These are phyloP conservation scores for Coilia nasus DNA, from an alignment of 2,797 vertebrate species.

Conservation along the genomic window DNA sequence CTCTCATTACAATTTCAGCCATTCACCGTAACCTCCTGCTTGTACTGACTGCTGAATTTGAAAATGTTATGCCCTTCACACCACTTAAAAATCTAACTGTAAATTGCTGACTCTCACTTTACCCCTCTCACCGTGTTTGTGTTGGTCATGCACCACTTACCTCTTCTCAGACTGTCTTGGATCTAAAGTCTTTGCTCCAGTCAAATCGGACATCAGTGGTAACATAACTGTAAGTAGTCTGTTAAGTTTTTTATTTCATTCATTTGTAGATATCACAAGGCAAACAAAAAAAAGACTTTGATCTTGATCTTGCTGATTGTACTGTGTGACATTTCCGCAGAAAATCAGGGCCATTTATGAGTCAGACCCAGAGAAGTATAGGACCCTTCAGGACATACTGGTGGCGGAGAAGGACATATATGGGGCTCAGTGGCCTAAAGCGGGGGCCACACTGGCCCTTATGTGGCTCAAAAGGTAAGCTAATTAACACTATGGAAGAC, in stretches of 20 bases:
- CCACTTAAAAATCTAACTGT: not conserved
- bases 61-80: not conserved
- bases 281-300: not conserved
- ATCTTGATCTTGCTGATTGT: not conserved
- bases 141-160: not conserved
- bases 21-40: not conserved
- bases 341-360: conserved; percentile 89
- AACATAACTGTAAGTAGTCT: conserved; percentile 85
- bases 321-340: conserved; percentile 63
- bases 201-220: conserved; percentile 90
- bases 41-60: not conserved
- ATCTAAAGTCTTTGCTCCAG: conserved; percentile 83
- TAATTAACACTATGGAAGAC: no score
- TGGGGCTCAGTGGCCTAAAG: conserved; percentile 86
- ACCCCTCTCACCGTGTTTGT: not conserved
- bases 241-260: not conserved
- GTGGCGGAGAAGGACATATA: conserved; percentile 84
- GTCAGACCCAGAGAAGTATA: conserved; percentile 85
- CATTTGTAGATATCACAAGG: not conserved
- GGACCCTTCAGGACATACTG: conserved; percentile 89
- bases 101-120: not conserved
- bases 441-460: conserved; percentile 87
- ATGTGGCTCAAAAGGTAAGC: conserved; percentile 98
- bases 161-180: conserved; percentile 88
- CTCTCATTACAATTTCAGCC: conserved; percentile 1